A percentile compares a stretch with the other conserved stretches of the same genome.
These are phyloP conservation scores for Trachymyrmex septentrionalis DNA, from an alignment of 1,140 invertebrate genomes.

Conservation along the genomic window DNA sequence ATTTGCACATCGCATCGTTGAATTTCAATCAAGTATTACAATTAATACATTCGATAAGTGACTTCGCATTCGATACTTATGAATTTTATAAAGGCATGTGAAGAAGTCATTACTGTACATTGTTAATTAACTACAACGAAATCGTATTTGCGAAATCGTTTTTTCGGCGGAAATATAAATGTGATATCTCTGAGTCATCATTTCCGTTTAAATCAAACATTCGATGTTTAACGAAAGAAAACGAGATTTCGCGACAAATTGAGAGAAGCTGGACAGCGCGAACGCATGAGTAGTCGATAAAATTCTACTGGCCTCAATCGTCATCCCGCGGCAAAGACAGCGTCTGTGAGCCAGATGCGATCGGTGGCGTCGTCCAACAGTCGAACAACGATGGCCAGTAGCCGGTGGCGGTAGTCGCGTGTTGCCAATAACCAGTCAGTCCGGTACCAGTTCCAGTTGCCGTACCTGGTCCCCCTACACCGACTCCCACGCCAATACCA, in stretches of 20 bases:
- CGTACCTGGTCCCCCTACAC: constrained; percentile 62
- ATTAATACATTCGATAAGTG: background rate
- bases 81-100: constrained; percentile 10
- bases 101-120: background rate
- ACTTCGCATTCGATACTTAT: background rate
- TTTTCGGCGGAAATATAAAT: background rate
- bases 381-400: constrained; percentile 85
- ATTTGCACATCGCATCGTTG: background rate
- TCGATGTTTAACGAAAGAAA: constrained; percentile 8
- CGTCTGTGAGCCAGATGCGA: constrained; percentile 79
- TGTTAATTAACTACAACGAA: background rate
- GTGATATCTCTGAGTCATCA: background rate
- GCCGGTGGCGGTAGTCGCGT: constrained; percentile 79
- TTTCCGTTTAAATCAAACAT: background rate
- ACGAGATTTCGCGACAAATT: constrained; percentile 8
- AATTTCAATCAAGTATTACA: background rate
- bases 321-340: constrained; percentile 82
- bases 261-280: background rate
- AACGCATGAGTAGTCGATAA: constrained; percentile 17
- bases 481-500: constrained; percentile 76
- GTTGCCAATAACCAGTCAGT: constrained; percentile 84
- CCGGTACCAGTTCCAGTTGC: constrained; percentile 67
- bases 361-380: constrained; percentile 84
- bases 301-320: constrained; percentile 78
- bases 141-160: background rate